Conservation (phyloP, 2,888 invertebrate species). For the Eupithecia dodoneata region DNA sequence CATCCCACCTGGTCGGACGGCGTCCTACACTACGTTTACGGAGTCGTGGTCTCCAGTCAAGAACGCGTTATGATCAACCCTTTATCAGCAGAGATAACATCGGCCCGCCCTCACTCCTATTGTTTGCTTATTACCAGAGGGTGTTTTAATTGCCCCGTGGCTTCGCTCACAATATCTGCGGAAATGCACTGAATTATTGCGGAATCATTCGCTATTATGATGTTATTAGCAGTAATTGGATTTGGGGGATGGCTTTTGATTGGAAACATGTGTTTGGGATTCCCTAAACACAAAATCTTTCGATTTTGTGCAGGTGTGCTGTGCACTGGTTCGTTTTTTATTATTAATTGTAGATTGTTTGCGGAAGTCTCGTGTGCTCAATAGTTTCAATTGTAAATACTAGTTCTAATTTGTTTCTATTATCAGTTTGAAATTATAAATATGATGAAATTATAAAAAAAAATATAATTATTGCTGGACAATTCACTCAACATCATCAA, state of each 20-base stretch:
- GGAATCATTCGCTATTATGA: conserved; percentile 28
- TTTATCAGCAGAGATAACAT: conserved; percentile 19
- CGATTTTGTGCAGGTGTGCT: not conserved
- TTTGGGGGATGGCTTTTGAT: conserved; percentile 22
- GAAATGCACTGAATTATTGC: conserved; percentile 20
- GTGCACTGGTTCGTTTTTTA: not conserved
- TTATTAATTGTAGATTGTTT: not conserved
- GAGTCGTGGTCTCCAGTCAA: no score
- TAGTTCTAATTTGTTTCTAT: no score
- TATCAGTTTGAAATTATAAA: no score
- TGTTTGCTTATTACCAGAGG: conserved; percentile 35
- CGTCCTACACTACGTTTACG: no score
- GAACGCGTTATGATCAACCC: no score
- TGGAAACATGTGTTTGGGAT: conserved; percentile 12
- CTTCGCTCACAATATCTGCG: conserved; percentile 16
- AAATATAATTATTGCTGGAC: no score
- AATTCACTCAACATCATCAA: no score
- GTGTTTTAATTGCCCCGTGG: conserved; percentile 28
- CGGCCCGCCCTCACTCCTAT: conserved; percentile 25
- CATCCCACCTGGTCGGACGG: no score
- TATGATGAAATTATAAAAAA: no score
- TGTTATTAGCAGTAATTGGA: conserved; percentile 30
- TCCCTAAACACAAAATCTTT: not conserved
- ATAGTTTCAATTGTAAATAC: no score
- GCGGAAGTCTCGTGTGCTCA: no score